phyloP scores from a whole-genome alignment of 2,888 invertebrate species.

The Hirtodrosophila alboralis region DNA sequence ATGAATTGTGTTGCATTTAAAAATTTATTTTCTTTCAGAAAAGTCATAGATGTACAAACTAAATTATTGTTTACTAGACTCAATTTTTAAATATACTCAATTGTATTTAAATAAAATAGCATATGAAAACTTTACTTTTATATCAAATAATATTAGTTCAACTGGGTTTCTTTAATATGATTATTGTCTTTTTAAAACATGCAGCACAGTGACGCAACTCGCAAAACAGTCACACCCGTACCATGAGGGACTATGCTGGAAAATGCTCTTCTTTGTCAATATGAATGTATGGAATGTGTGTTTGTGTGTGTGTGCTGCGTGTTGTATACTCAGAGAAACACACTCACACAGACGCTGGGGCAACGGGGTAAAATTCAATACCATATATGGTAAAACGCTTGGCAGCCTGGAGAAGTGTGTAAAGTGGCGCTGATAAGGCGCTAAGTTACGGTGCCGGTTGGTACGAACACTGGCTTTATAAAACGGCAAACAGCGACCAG shows the following conservation, averaged over 20 bases:
- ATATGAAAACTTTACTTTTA: too few species aligned
- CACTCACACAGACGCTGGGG: slow-evolving; percentile 20
- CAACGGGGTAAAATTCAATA: slow-evolving; percentile 74
- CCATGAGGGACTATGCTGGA: slow-evolving; percentile 41
- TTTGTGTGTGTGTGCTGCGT: not conserved
- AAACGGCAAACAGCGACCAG: slow-evolving; percentile 81
- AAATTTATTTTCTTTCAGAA: too few species aligned
- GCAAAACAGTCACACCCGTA: slow-evolving; percentile 37
- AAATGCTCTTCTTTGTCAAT: slow-evolving; percentile 38
- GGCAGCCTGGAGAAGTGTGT: slow-evolving; percentile 74
- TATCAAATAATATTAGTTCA: too few species aligned
- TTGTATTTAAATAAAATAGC: too few species aligned
- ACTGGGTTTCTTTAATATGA: too few species aligned
- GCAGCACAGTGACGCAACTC: slow-evolving; percentile 43
- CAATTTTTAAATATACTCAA: too few species aligned
- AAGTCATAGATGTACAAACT: too few species aligned
- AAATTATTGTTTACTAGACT: too few species aligned
- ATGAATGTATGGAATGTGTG: slow-evolving; percentile 3
- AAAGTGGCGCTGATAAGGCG: slow-evolving; percentile 79
- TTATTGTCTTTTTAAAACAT: slow-evolving; percentile 13
- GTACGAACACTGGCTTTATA: slow-evolving; percentile 80
- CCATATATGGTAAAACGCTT: slow-evolving; percentile 84
- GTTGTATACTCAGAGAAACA: slow-evolving; percentile 4
- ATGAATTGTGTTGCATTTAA: too few species aligned
- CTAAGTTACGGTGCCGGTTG: slow-evolving; percentile 55